A percentile compares a stretch with the other conserved stretches of the same genome.
Conservation (phyloP, 2,797 vertebrate species). For the Cyprinodon diabolis region DNA sequence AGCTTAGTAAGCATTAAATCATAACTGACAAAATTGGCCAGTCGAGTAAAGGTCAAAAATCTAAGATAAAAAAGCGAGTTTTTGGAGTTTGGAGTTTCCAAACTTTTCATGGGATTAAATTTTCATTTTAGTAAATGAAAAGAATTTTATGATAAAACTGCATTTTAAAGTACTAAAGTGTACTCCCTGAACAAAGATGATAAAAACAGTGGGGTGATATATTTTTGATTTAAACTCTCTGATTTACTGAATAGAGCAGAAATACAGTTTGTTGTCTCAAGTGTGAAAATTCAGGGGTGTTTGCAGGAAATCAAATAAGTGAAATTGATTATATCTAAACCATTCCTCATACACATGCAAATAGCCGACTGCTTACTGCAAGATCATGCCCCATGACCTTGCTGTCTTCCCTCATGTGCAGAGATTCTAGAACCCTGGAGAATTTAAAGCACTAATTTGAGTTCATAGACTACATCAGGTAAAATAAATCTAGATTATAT, state of each 20-base stretch:
- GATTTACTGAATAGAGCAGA: neutral
- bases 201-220: neutral
- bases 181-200: neutral
- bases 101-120: neutral
- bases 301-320: neutral
- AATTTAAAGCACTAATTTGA: neutral
- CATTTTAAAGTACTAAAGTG: neutral
- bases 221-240: too few species aligned
- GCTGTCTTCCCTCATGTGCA: too few species aligned
- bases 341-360: neutral
- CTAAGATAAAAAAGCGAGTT: neutral
- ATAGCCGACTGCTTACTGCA: too few species aligned
- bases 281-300: too few species aligned
- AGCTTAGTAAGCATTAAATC: constrained; percentile 44
- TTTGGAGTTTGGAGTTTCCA: neutral
- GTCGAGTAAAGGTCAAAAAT: constrained; percentile 18
- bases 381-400: too few species aligned
- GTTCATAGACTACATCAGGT: neutral
- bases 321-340: neutral
- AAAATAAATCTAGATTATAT: neutral
- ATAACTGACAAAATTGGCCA: constrained; percentile 15
- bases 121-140: neutral
- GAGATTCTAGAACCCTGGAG: too few species aligned
- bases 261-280: too few species aligned
- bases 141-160: neutral